A percentile compares a stretch with the other conserved stretches of the same genome.
phyloP scores from a whole-genome alignment of 2,113 vertebrate genomes.

The Paramisgurnus dabryanus region DNA sequence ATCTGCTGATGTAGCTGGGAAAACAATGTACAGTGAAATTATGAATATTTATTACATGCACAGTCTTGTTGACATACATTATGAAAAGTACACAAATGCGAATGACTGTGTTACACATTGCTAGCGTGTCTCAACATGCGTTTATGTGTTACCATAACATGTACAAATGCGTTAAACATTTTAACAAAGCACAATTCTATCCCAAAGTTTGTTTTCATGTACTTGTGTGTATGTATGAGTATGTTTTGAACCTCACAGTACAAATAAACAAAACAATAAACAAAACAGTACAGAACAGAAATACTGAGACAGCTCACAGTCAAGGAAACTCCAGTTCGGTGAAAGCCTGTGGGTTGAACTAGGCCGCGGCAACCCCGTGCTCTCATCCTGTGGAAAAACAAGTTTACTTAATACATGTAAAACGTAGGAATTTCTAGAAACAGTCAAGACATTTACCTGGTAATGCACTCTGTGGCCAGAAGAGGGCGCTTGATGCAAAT shows the following conservation, averaged over 20 bases:
- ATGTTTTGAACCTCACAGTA: no score
- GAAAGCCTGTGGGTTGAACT: constrained; percentile 88
- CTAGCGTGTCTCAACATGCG: no score
- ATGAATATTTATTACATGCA: neutral
- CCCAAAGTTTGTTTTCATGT: no score
- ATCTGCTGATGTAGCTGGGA: constrained; percentile 92
- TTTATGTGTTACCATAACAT: no score
- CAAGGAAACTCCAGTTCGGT: constrained; percentile 96
- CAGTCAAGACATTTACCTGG: constrained; percentile 76
- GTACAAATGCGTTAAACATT: no score
- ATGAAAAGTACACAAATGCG: neutral
- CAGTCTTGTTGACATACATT: neutral
- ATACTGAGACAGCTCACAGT: constrained; percentile 81
- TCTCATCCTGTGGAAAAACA: constrained; percentile 75
- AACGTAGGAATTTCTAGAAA: constrained; percentile 22
- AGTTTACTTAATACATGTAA: neutral
- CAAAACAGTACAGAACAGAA: neutral
- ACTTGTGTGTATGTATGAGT: no score
- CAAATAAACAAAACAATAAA: no score
- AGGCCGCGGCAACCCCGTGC: constrained; percentile 70
- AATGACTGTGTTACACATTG: no score
- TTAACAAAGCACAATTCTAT: no score
- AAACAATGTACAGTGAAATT: constrained; percentile 24
- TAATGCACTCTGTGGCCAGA: constrained; percentile 90
- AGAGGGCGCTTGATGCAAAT: constrained; percentile 76